A percentile compares a stretch with the other conserved stretches of the same genome.
Conservation (phyloP, 2,113 vertebrate genomes). For the Vombatus ursinus region DNA sequence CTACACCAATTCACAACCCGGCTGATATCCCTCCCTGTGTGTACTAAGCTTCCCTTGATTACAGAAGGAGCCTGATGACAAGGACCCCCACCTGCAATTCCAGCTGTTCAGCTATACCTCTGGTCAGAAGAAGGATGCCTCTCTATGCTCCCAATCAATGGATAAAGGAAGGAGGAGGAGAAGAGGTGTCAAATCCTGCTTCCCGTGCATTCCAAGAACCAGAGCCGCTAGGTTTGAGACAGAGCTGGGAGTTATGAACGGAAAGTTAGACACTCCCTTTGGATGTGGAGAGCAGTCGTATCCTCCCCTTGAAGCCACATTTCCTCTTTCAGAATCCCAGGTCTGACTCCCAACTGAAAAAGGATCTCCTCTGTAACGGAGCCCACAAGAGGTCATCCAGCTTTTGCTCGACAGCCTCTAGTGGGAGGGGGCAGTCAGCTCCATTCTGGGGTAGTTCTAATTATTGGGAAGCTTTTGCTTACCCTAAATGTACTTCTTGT, state of each 20-base stretch:
- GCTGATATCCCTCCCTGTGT: not conserved
- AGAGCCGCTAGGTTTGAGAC: not conserved
- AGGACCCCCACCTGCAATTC: not conserved
- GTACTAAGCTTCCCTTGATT: not conserved
- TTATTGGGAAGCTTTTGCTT: not conserved
- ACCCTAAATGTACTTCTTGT: not conserved
- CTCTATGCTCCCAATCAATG: not conserved
- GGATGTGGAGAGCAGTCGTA: not conserved
- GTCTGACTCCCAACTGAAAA: not conserved
- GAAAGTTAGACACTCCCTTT: not conserved
- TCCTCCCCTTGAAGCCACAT: not conserved
- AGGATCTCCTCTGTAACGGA: not conserved
- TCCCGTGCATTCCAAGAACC: not conserved
- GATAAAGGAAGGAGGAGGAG: not conserved
- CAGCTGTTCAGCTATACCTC: not conserved
- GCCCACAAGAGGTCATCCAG: not conserved
- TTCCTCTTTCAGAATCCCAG: not conserved
- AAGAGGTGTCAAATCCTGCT: not conserved
- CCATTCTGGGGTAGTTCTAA: not conserved
- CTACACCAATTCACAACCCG: not conserved
- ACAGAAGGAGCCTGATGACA: not conserved
- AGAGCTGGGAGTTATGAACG: not conserved
- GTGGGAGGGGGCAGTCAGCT: not conserved
- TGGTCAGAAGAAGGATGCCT: not conserved
- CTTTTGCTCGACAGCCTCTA: not conserved